phyloP scores from a whole-genome alignment of 2,113 vertebrate genomes.

The Chunga burmeisteri region DNA sequence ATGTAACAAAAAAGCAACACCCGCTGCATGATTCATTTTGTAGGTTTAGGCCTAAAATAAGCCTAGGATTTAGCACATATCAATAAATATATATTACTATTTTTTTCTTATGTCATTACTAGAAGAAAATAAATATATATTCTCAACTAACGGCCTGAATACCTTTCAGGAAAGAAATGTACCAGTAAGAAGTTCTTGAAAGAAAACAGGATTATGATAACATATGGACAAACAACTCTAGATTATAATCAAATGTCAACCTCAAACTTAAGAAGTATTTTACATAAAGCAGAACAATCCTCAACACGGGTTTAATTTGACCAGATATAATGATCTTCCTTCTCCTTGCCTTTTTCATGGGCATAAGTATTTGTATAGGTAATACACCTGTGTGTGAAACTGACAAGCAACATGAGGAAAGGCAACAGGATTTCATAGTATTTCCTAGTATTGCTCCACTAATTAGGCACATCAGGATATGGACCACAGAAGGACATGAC shows the following conservation, averaged over 20 bases:
- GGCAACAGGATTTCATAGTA: background rate
- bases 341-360: background rate
- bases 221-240: background rate
- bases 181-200: background rate
- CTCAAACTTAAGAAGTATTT: background rate
- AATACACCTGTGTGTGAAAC: background rate
- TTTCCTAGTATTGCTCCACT: background rate
- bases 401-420: background rate
- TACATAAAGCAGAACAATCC: background rate
- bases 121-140: background rate
- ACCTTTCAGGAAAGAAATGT: background rate
- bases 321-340: background rate
- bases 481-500: background rate
- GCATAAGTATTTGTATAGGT: background rate
- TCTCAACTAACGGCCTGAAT: background rate
- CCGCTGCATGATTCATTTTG: background rate
- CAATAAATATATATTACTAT: background rate
- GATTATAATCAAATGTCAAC: background rate
- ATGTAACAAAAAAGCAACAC: background rate
- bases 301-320: background rate
- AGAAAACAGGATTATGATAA: background rate
- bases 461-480: background rate
- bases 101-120: background rate
- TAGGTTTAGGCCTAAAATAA: background rate
- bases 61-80: background rate